Base-by-base conservation (phyloP, 2,888 invertebrate genomes). In the Papilio elwesi region DNA sequence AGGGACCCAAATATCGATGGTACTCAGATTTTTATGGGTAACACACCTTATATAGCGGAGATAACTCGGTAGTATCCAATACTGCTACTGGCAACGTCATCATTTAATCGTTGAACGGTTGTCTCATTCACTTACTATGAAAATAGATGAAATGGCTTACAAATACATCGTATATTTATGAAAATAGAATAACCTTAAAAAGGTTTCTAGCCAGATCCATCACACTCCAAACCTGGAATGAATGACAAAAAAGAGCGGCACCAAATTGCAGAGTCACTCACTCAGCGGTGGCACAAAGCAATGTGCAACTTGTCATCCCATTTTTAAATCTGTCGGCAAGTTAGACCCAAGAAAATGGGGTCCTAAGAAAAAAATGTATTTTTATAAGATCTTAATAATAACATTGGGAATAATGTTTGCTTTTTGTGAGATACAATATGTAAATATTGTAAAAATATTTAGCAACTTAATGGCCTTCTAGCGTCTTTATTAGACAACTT, bases 221-320 rank as follows among this genome's bases (percentile, higher is more conserved):
- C 82, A 81, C 79, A 69, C 72, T 77, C 68, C 62, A 66, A 68
- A 68, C 36, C 64, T 66, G 43, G 80, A 80, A 82, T 80, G 82
- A 82, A 82, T 80, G 85, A 80, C 81, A 78, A 78, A 71, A 74
- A 80, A 81, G 82, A 78, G 81, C 79, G 79, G 80, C 82, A 79
- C 82, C 82, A 89, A 89, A 92, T 89, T 90, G 89, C 91, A 85
- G 83, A 85, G 86, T 90, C 90, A 88, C 87, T 90, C 89, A 83
- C 84, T 78, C 76, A 78, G 75, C 78, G 78, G 68, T 78, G 77
- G 82, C 83, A 88, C 91, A 91, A 90, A 91, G 91, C 90, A 85
- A 85, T 85, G 82, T 84, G 81, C 81, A 84, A 87, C 82, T 84
- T 90, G 90, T 91, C 91, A 91, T 92, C 88, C 91, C 73, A 90